Percentiles rank a stretch among this genome's conserved stretches.
phyloP scores from a whole-genome alignment of 2,888 invertebrate genomes.

The Lamellibrachia satsuma region DNA sequence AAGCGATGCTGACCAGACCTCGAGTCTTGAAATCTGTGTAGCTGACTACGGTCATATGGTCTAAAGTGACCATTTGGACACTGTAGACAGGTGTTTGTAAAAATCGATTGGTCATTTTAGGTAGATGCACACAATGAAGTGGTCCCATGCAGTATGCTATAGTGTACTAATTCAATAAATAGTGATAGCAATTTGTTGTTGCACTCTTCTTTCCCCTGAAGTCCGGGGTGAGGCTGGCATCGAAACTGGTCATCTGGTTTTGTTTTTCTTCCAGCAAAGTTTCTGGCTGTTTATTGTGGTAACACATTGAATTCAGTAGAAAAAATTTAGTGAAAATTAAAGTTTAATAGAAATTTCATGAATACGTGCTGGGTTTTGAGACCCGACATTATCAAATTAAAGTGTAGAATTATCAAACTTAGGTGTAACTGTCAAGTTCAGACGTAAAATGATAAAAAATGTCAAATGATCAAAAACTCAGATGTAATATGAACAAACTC shows the following conservation, averaged over 20 bases:
- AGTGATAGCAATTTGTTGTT: too few relatives aligned
- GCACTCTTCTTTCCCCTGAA: too few relatives aligned
- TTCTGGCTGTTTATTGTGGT: not conserved
- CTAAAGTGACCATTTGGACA: not conserved
- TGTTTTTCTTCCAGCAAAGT: not conserved
- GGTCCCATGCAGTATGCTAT: too few relatives aligned
- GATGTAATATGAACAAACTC: too few relatives aligned
- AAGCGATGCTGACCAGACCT: not conserved
- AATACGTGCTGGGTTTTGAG: not conserved
- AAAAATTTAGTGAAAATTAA: not conserved
- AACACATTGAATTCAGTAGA: not conserved
- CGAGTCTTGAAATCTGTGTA: not conserved
- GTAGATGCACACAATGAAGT: not conserved
- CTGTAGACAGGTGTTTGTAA: not conserved
- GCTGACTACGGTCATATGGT: not conserved
- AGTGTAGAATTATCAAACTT: too few relatives aligned
- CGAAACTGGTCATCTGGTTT: too few relatives aligned
- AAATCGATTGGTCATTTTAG: not conserved
- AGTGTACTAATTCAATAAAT: too few relatives aligned
- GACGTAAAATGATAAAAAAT: too few relatives aligned
- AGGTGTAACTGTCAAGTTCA: too few relatives aligned
- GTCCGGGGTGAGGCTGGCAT: too few relatives aligned
- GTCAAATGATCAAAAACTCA: too few relatives aligned
- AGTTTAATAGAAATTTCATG: not conserved
- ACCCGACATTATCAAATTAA: too few relatives aligned